Percentiles rank a stretch among this genome's conserved stretches.
phyloP scores from a whole-genome alignment of 2,113 vertebrate genomes.

The Morone saxatilis region DNA sequence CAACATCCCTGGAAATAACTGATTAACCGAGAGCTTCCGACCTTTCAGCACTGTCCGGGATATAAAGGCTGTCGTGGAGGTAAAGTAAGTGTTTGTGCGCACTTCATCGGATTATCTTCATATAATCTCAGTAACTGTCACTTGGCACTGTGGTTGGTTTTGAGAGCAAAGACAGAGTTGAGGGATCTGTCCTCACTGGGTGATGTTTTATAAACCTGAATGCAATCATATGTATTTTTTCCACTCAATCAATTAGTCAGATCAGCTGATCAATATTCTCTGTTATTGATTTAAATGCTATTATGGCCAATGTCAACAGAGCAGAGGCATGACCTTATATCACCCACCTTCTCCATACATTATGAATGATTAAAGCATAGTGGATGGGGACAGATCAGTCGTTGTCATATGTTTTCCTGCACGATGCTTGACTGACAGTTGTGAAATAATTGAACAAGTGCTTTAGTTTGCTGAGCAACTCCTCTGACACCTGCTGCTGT shows the following conservation, averaged over 20 bases:
- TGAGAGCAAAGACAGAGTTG: neutral
- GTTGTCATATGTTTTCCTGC: neutral
- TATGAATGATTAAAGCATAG: neutral
- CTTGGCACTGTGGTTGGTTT: neutral
- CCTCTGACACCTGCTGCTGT: neutral
- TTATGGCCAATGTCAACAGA: neutral
- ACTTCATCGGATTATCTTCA: constrained; percentile 62
- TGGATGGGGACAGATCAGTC: no score
- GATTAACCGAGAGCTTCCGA: constrained; percentile 12
- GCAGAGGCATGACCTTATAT: no score
- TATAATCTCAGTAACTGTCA: constrained; percentile 46
- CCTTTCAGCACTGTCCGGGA: neutral
- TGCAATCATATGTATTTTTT: no score
- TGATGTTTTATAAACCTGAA: neutral
- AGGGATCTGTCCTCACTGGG: neutral
- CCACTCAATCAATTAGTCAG: neutral
- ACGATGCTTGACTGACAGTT: neutral
- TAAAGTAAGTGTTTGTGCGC: constrained; percentile 65
- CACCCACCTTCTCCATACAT: neutral
- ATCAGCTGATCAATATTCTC: neutral
- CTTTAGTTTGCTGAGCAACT: neutral
- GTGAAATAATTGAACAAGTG: neutral
- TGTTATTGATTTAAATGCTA: neutral
- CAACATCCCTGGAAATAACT: constrained; percentile 32
- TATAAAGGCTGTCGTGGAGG: constrained; percentile 45